Evolutionary conservation across 2,888 invertebrate species (phyloP), one percentile per base, ranked within the genome.

Genomic region (Tetranychus piercei): DNA sequence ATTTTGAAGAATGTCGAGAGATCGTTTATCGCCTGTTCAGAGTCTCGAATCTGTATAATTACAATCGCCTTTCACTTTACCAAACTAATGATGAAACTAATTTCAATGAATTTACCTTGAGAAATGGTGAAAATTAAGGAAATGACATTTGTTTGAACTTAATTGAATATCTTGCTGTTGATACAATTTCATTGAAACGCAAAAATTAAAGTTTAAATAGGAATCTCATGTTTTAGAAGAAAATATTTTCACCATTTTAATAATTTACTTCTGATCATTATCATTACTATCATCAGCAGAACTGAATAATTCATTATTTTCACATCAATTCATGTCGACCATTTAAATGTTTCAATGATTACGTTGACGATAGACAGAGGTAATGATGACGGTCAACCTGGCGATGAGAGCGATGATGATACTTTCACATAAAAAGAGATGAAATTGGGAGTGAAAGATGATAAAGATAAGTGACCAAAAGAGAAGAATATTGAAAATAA

Each of bases 401-500:
- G 11, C 22, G 20, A 69, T 20, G 20, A 69, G 34, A 11, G 20
- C 22, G 20, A 11, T 69, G 20, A 69, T 69, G 20, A 23, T 69
- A 20, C 6, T 23, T 34, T 34, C 34, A 34, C 20, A 69, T 22
- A 22, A 23, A 65, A 34, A 34, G 34, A 34, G 34, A 34, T 34
- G 34, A 34, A 23, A 69, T 5, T 20, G 69, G 34, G 69, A 69
- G 69, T 22, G 67, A 67, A 67, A 22, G 23, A 22, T 9, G 11
- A 67, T 9, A n/a, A 67, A 67, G 67, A 67, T n/a, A 67, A 22
- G 67, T 67, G 67, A 22, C n/a, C 9, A 69, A 69, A 7, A 69
- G n/a, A 69, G 20, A 69, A 20, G 67, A n/a, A 18, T 20, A 20
- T 69, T 11, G 69, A 20, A 69, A 69, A 23, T 69, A 22, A 23